These are phyloP conservation scores for Arvicanthis niloticus DNA, from an alignment of 2,113 vertebrate genomes.

Conservation along the genomic window DNA sequence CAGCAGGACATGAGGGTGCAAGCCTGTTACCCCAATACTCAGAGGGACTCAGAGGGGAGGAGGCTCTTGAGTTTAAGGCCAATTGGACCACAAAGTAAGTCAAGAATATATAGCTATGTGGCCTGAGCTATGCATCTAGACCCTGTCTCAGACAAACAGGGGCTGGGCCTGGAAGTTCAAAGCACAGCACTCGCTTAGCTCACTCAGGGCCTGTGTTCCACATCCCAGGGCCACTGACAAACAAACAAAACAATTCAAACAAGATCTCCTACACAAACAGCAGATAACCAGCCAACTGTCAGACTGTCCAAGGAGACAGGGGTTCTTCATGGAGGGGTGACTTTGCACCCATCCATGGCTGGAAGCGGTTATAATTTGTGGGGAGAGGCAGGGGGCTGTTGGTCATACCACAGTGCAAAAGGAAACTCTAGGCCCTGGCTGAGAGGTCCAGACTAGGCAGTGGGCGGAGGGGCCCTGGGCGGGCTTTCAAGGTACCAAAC, in stretches of 20 bases:
- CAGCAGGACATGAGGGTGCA: neutral
- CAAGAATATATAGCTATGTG: too few species aligned
- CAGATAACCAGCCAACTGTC: neutral
- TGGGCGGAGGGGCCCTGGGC: accelerated
- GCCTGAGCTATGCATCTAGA: neutral
- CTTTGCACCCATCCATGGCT: neutral
- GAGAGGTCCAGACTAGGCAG: accelerated
- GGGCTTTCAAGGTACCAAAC: neutral
- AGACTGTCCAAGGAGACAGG: neutral
- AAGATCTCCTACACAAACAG: neutral
- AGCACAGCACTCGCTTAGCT: accelerated
- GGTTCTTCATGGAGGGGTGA: neutral
- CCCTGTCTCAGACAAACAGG: neutral
- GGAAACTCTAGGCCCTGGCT: neutral
- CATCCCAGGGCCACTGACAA: neutral
- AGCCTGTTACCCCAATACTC: neutral
- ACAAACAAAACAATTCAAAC: neutral
- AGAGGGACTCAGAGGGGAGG: neutral
- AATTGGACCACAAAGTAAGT: neutral
- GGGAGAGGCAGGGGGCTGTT: neutral
- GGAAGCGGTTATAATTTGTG: neutral
- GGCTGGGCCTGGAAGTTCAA: neutral
- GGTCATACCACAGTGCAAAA: neutral
- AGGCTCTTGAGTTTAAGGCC: neutral
- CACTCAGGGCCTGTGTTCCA: neutral